Evolutionary conservation across 2,797 vertebrate genomes (phyloP), one percentile per base, ranked within the genome.

Genomic region (Pseudotriccus pelzelni): DNA sequence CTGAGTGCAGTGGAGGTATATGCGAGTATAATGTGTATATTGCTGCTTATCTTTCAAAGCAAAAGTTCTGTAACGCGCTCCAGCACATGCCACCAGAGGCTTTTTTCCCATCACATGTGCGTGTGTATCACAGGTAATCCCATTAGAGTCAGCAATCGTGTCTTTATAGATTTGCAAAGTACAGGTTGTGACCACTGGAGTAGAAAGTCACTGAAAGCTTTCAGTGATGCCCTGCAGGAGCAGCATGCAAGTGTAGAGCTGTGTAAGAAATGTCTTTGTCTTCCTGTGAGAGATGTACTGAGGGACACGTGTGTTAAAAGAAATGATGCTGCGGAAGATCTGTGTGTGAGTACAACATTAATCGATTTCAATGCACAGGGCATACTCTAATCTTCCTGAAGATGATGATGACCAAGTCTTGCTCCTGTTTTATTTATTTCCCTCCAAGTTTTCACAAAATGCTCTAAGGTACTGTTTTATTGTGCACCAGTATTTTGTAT

Each of bases 11-110:
- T 50, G 23, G 70, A 49, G 55, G 9, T 34, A 5, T 39, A 6
- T 0, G 6, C 1, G 39, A 70, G 13, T 66, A n/a, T 66, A 41
- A 49, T 1, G 0, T 28, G 8, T 63, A 18, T 63, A 3, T 69
- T n/a, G 11, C 28, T 69, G 39, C 73, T 84, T 59, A 47, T 69
- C 44, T 80, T 81, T 63, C 16, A 73, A 9, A 69, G 36, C 34
- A 68, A 30, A 79, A 78, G 36, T 30, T 67, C 25, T 76, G 8
- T 58, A 79, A 8, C 21, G 17, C 46, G 5, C 44, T 53, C 24
- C 58, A 49, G 74, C 3, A 2, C 39, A 37, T 77, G 73, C 44
- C 41, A 37, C 14, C 25, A 53, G 47, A 50, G 59, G 70, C 55
- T 89, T 92, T 72, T 84, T 39, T 47, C 8, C 14, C 5, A 15